Evolutionary conservation across 1,140 invertebrate species (phyloP).

Genomic region (Apis cerana): DNA sequence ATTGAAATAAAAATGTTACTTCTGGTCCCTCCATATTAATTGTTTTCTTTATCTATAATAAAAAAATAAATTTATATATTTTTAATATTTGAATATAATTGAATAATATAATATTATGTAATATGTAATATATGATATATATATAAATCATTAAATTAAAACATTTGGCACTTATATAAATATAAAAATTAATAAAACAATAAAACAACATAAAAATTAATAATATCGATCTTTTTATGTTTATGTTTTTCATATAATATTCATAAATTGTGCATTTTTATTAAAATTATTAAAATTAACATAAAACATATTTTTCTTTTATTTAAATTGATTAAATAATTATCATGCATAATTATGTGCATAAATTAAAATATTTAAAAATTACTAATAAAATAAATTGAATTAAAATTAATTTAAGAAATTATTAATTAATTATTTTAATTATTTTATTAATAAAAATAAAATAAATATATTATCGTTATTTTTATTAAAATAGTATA

Average conservation of each 20-base stretch:
- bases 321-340: neutral
- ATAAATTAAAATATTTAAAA: no score
- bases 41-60: conserved; percentile 42
- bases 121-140: no score
- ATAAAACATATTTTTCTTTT: neutral
- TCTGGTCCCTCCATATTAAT: conserved; percentile 86
- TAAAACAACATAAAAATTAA: no score
- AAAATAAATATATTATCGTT: no score
- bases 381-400: no score
- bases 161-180: no score
- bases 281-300: neutral
- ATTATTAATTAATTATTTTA: neutral
- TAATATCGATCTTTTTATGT: neutral
- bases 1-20: conserved; percentile 96
- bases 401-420: neutral
- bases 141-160: neutral
- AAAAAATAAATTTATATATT: conserved; percentile 1
- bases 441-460: no score
- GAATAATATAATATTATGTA: neutral
- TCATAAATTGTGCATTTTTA: neutral
- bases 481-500: no score
- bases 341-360: neutral
- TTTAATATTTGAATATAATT: neutral
- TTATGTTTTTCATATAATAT: neutral
- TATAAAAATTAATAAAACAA: no score